Conservation (phyloP, 2,113 vertebrate species). For the Calidris pugnax region DNA sequence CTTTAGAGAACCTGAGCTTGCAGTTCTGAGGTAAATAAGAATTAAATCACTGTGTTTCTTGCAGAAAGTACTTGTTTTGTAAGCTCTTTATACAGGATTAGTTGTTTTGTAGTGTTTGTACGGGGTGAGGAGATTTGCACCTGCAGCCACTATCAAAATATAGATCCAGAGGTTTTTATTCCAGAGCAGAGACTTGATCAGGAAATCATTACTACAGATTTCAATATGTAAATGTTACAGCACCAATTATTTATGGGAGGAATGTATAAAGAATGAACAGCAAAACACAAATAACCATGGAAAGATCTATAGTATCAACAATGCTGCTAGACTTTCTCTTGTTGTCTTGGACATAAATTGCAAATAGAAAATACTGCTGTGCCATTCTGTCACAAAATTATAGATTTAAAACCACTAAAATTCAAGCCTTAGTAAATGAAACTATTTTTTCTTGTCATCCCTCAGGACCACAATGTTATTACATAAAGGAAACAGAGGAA, state of each 20-base stretch:
- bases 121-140: background rate
- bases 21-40: background rate
- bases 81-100: background rate
- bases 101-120: background rate
- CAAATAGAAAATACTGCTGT: background rate
- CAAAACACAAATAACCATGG: background rate
- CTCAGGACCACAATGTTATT: slow-evolving; percentile 53
- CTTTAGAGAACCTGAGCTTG: background rate
- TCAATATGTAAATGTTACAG: background rate
- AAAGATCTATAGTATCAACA: background rate
- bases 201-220: background rate
- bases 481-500: slow-evolving; percentile 38
- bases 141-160: background rate
- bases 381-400: slow-evolving; percentile 44
- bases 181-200: background rate
- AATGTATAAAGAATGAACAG: background rate
- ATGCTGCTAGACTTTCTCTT: background rate
- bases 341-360: slow-evolving; percentile 12
- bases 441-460: slow-evolving; percentile 68
- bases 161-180: background rate
- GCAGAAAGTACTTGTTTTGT: background rate
- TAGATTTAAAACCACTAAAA: slow-evolving; percentile 54
- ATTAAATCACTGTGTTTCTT: background rate
- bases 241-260: background rate
- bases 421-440: slow-evolving; percentile 60